Conservation (phyloP, 1,140 invertebrate genomes). For the Zaprionus taronus region DNA sequence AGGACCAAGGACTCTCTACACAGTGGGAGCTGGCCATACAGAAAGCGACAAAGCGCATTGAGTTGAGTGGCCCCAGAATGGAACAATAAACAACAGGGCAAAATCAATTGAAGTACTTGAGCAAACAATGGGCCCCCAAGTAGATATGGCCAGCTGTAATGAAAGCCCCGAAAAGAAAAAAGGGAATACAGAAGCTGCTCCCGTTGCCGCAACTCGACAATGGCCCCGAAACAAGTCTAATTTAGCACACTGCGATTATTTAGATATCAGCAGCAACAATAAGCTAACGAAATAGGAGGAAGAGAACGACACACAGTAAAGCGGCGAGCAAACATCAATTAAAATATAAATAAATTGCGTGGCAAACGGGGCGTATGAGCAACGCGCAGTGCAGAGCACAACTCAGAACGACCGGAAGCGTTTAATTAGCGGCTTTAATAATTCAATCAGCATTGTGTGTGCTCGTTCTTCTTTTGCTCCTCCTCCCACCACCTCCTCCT, state of each 20-base stretch:
- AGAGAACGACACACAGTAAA: neutral
- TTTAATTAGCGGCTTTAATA: constrained; percentile 81
- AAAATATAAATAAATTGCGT: constrained; percentile 81
- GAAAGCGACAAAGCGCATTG: constrained; percentile 79
- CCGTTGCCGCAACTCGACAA: neutral
- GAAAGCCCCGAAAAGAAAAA: constrained; percentile 37
- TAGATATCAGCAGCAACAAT: constrained; percentile 57
- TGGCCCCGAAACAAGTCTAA: constrained; percentile 66
- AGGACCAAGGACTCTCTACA: constrained; percentile 15
- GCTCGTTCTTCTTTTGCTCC: constrained; percentile 4
- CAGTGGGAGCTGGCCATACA: constrained; percentile 37
- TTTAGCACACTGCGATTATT: constrained; percentile 74
- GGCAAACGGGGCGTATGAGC: constrained; percentile 67
- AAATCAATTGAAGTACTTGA: constrained; percentile 82
- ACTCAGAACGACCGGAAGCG: constrained; percentile 80
- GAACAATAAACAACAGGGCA: constrained; percentile 70
- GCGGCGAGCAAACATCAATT: constrained; percentile 60
- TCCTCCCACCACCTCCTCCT: neutral
- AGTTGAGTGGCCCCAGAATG: constrained; percentile 19
- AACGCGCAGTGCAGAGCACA: constrained; percentile 51
- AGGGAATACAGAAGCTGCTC: constrained; percentile 40
- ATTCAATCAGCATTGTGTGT: constrained; percentile 71
- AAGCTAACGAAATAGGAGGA: constrained; percentile 18
- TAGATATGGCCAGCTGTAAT: constrained; percentile 37
- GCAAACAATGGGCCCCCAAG: constrained; percentile 64